Conservation (phyloP, 2,888 invertebrate genomes). For the Oxycera nigricornis region DNA sequence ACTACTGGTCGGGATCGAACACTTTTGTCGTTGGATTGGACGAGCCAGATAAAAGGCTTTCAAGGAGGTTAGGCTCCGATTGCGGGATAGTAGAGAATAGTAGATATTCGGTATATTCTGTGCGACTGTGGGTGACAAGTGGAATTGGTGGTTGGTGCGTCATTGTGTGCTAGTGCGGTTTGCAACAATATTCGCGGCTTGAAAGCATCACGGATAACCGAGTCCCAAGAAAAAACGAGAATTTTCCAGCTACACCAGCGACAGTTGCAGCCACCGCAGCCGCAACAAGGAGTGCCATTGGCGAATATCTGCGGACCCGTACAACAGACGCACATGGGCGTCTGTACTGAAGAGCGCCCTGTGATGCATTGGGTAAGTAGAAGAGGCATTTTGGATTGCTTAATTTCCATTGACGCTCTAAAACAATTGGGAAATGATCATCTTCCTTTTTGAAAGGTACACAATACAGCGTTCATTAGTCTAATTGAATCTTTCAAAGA, state of each 20-base stretch:
- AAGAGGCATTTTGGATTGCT: background rate
- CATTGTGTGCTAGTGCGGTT: background rate
- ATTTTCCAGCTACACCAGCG: conserved; percentile 17
- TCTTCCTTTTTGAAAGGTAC: too few species aligned
- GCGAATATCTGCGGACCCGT: conserved; percentile 61
- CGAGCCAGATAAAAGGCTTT: too few species aligned
- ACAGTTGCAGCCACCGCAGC: conserved; percentile 9
- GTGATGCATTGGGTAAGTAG: conserved; percentile 87
- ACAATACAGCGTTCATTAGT: too few species aligned
- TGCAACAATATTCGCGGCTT: background rate
- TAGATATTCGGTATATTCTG: background rate
- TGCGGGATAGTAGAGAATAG: background rate
- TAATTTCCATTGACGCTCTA: background rate
- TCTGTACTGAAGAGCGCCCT: conserved; percentile 86
- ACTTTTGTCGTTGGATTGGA: too few species aligned
- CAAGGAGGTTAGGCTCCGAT: too few species aligned
- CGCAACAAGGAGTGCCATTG: conserved; percentile 56
- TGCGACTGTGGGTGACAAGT: background rate
- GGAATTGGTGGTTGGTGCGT: background rate
- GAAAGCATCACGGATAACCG: conserved; percentile 18
- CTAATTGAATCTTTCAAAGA: too few species aligned
- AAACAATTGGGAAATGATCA: too few species aligned
- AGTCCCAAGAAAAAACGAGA: conserved; percentile 14
- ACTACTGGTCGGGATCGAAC: background rate
- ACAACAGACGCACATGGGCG: conserved; percentile 81